A percentile compares a stretch with the other conserved stretches of the same genome.
Conservation (phyloP, 1,140 invertebrate species). For the Elysia chlorotica region DNA sequence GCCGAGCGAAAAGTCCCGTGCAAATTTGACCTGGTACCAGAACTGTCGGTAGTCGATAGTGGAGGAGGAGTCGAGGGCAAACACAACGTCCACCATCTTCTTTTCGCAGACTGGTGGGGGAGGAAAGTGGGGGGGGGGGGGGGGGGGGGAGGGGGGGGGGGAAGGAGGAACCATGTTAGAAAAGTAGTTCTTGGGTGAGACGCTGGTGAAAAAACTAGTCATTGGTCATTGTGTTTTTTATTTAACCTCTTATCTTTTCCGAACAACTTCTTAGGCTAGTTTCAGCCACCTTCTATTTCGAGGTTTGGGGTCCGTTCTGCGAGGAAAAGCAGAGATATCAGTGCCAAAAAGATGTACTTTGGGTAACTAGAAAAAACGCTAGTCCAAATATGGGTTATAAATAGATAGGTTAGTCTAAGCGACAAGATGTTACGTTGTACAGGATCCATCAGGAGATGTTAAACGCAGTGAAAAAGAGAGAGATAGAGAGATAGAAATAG, state of each 20-base stretch:
- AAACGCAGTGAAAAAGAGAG: background rate
- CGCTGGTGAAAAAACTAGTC: background rate
- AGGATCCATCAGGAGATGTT: too few relatives aligned
- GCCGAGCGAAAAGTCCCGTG: slow-evolving; percentile 33
- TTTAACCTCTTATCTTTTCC: too few relatives aligned
- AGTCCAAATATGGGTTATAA: background rate
- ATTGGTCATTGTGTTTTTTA: too few relatives aligned
- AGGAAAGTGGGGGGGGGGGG: background rate
- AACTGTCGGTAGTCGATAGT: slow-evolving; percentile 31
- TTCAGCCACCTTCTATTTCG: too few relatives aligned
- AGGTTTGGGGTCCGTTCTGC: too few relatives aligned
- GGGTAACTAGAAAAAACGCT: background rate
- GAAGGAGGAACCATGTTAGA: too few relatives aligned
- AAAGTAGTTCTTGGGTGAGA: too few relatives aligned
- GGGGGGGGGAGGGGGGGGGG: background rate
- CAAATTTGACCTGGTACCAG: slow-evolving; percentile 39
- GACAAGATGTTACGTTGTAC: too few relatives aligned
- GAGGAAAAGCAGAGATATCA: background rate
- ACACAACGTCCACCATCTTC: slow-evolving; percentile 39
- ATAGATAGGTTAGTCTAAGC: too few relatives aligned
- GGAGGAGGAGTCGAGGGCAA: slow-evolving; percentile 43
- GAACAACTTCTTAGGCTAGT: too few relatives aligned
- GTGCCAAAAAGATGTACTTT: background rate
- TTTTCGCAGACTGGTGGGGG: slow-evolving; percentile 36
- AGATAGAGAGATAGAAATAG: background rate